Conservation (phyloP, 2,113 vertebrate genomes). For the Gobio gobio region DNA sequence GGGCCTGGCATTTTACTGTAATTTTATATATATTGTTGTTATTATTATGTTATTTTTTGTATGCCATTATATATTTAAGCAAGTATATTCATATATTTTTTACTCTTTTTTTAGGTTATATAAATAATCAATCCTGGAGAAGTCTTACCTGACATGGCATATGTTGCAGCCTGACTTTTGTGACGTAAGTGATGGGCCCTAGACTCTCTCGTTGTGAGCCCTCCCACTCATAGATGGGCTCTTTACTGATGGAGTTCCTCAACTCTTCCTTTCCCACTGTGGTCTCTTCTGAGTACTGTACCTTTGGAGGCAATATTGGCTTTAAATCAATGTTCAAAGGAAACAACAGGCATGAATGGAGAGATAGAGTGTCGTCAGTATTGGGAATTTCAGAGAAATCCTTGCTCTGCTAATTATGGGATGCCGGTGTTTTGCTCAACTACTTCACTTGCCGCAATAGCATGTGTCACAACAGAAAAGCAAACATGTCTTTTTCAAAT, state of each 20-base stretch:
- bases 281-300: slow-evolving; percentile 61
- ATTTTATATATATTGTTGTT: not conserved
- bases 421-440: slow-evolving; percentile 35
- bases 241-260: slow-evolving; percentile 83
- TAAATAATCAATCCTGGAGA: not conserved
- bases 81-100: not conserved
- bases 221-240: slow-evolving; percentile 82
- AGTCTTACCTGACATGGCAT: slow-evolving; percentile 87
- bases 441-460: slow-evolving; percentile 28
- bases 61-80: not conserved
- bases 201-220: slow-evolving; percentile 81
- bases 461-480: slow-evolving; percentile 43
- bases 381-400: slow-evolving; percentile 3
- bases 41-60: not conserved
- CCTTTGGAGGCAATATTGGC: not conserved
- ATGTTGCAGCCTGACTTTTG: slow-evolving; percentile 90
- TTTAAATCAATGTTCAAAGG: slow-evolving; percentile 8
- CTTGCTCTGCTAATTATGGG: slow-evolving; percentile 17
- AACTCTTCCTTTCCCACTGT: slow-evolving; percentile 76
- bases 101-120: not conserved
- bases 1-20: slow-evolving; percentile 58
- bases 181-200: slow-evolving; percentile 83
- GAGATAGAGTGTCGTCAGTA: not conserved
- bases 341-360: not conserved
- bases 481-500: slow-evolving; percentile 39